Percentiles rank a stretch among this genome's conserved stretches.
Evolutionary conservation across 2,797 vertebrate species (phyloP).

Genomic region (Acropternis orthonyx): DNA sequence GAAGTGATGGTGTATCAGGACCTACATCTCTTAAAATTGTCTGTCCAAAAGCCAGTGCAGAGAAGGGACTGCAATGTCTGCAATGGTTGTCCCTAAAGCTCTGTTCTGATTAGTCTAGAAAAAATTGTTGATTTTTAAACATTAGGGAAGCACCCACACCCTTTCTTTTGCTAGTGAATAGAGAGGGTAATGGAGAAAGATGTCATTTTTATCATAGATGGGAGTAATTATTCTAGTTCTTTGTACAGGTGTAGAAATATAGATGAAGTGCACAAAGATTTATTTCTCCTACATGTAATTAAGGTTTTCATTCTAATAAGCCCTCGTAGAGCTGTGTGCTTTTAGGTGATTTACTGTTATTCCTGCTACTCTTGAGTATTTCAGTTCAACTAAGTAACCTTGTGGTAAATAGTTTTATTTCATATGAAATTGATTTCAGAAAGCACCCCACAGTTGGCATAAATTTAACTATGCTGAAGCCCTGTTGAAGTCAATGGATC

Average conservation of each 20-base stretch:
- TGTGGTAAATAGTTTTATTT: not conserved
- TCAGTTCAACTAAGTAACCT: not conserved
- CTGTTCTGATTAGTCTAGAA: not conserved
- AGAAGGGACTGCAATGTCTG: not conserved
- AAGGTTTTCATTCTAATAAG: conserved; percentile 3
- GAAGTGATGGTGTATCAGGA: not conserved
- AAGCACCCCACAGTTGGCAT: not conserved
- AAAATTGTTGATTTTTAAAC: not conserved
- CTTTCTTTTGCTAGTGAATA: not conserved
- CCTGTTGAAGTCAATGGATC: not conserved
- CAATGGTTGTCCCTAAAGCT: not conserved
- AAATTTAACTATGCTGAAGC: not conserved
- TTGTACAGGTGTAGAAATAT: not conserved
- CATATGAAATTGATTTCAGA: not conserved
- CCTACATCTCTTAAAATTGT: not conserved
- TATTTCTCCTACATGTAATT: not conserved
- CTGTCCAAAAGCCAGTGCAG: not conserved
- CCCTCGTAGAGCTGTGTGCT: not conserved
- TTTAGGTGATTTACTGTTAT: not conserved
- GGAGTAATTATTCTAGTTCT: not conserved
- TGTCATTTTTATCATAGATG: not conserved
- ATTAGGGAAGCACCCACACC: not conserved
- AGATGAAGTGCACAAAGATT: not conserved
- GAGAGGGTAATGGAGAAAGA: not conserved
- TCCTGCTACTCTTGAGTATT: not conserved